Percentiles rank a stretch among this genome's conserved stretches.
Evolutionary conservation across 2,888 invertebrate genomes (phyloP).

Genomic region (Ametastegia equiseti): DNA sequence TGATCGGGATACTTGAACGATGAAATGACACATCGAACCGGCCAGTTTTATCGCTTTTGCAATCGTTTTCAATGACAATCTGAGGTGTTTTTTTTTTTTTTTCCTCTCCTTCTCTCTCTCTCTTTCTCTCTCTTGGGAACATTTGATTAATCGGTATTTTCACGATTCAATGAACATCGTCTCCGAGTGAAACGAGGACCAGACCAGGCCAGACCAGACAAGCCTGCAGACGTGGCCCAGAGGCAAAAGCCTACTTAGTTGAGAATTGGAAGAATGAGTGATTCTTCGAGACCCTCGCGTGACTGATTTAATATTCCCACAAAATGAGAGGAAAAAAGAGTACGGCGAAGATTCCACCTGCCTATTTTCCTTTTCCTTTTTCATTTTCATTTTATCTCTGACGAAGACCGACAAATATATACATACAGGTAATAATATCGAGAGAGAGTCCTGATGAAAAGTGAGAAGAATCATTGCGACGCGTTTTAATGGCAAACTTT

Average conservation of each 20-base stretch:
- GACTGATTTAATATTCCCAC: constrained; percentile 31
- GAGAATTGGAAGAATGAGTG: constrained; percentile 12
- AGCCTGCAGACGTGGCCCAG: too few relatives aligned
- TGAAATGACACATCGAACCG: background rate
- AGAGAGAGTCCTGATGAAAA: background rate
- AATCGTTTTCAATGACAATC: constrained; percentile 17
- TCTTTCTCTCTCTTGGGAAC: background rate
- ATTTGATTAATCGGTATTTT: constrained; percentile 30
- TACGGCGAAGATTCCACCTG: background rate
- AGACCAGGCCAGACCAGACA: background rate
- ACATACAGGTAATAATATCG: too few relatives aligned
- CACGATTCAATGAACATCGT: constrained; percentile 3
- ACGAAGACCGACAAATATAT: background rate
- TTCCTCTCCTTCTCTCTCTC: too few relatives aligned
- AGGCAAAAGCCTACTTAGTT: background rate
- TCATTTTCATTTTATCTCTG: background rate
- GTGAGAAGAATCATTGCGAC: too few relatives aligned
- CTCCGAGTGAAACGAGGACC: background rate
- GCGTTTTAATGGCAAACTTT: too few relatives aligned
- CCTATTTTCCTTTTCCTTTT: background rate
- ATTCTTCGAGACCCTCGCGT: constrained; percentile 9
- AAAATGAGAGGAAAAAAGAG: background rate
- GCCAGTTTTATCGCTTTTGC: background rate
- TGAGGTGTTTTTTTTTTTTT: too few relatives aligned
- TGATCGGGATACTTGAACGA: background rate